Evolutionary conservation across 2,888 invertebrate species (phyloP), one percentile per base, ranked within the genome.

Genomic region (Empis livida): DNA sequence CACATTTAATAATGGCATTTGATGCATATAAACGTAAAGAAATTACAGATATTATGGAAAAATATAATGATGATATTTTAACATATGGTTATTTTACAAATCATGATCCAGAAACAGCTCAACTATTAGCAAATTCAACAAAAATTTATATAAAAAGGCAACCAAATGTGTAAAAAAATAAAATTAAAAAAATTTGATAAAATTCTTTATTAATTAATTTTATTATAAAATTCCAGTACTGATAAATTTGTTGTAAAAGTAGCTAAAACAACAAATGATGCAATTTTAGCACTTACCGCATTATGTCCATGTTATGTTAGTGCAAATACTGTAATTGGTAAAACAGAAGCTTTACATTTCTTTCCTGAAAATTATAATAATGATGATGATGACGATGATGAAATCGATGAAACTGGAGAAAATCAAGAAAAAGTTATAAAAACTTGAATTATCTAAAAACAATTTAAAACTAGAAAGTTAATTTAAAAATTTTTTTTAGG

Each of bases 181-280:
- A n/a, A n/a, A n/a, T n/a, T 35, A n/a, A n/a, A n/a, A n/a, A 5
- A 5, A 13, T 32, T 32, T 32, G 9, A 32, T 32, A 32, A 32
- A 5, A 13, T 14, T 35, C 2, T 37, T 37, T 14, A 37, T 13
- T 32, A 5, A 14, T 37, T 15, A 5, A 32, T 15, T 37, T 20
- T 20, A 13, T 13, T 10, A 17, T 15, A 40, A n/a, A n/a, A 47
- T 61, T 67, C 20, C 54, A 84, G 84, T 53, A 72, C 73, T 56
- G 82, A 83, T 57, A 82, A 80, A 53, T 68, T 85, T 54, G 76
- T 86, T 2, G 60, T 87, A 8, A 80, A 84, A 68, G 66, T 86
- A 13, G 76, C 79, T 17, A 77, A 76, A 53, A 73, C 76, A 14
- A 77, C 75, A 11, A 77, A 77, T 2, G 78, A 81, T 8, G 77